Evolutionary conservation across 1,140 invertebrate genomes (phyloP).

Genomic region (Microplitis demolitor): DNA sequence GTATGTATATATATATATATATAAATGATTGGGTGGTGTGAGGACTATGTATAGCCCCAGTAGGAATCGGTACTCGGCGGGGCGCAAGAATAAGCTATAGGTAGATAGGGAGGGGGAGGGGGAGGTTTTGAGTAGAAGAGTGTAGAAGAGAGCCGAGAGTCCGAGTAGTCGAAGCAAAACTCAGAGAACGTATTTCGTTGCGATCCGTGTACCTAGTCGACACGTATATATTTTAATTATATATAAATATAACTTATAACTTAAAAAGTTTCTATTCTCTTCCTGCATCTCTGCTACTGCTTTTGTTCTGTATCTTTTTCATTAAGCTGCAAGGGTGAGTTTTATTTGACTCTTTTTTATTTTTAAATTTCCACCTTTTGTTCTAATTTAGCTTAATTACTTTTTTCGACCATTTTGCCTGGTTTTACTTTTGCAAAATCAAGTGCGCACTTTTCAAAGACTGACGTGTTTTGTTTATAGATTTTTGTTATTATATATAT

Average conservation of each 20-base stretch:
- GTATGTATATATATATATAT: neutral
- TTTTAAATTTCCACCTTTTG: neutral
- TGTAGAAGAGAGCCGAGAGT: slow-evolving; percentile 7
- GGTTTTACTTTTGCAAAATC: too few relatives aligned
- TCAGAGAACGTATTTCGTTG: slow-evolving; percentile 40
- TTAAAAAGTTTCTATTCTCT: neutral
- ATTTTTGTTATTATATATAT: too few relatives aligned
- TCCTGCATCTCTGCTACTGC: slow-evolving; percentile 9
- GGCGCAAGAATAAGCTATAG: neutral
- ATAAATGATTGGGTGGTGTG: neutral
- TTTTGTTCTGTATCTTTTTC: neutral
- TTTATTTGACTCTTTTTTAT: neutral
- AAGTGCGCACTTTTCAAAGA: too few relatives aligned
- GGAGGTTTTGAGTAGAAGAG: neutral
- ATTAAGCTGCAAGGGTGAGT: neutral
- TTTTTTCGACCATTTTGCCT: too few relatives aligned
- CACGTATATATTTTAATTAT: neutral
- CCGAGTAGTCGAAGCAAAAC: slow-evolving; percentile 20
- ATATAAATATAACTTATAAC: neutral
- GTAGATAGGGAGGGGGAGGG: slow-evolving; percentile 2
- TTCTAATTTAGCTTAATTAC: too few relatives aligned
- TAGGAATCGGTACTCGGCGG: slow-evolving; percentile 2
- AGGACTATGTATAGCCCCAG: neutral
- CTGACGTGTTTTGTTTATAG: too few relatives aligned
- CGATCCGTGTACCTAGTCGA: slow-evolving; percentile 37